phyloP scores from a whole-genome alignment of 1,140 invertebrate genomes.

The Lasioglossum albipes region DNA sequence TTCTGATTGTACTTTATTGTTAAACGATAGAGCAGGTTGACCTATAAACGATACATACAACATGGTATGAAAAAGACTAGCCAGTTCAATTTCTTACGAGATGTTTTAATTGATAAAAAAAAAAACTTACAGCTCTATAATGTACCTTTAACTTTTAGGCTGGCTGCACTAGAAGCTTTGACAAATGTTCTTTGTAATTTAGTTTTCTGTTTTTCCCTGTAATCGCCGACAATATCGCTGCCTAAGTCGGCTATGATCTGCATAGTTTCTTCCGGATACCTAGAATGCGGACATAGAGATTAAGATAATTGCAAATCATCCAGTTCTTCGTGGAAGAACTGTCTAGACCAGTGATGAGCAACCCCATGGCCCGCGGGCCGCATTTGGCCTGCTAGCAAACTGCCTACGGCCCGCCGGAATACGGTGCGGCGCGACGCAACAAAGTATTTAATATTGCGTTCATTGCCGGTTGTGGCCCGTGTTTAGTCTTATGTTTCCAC shows the following conservation, averaged over 20 bases:
- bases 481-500: no score
- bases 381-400: no score
- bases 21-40: slow-evolving; percentile 4
- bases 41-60: slow-evolving; percentile 20
- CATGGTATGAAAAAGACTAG: not conserved
- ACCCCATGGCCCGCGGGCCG: no score
- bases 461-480: no score
- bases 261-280: slow-evolving; percentile 91
- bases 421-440: no score
- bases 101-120: slow-evolving; percentile 3
- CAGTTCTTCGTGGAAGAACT: no score
- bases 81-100: not conserved
- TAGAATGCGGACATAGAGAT: slow-evolving; percentile 63
- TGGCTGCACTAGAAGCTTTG: slow-evolving; percentile 88
- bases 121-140: slow-evolving; percentile 77
- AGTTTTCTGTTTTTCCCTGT: slow-evolving; percentile 84
- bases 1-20: not conserved
- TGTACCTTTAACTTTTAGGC: slow-evolving; percentile 85
- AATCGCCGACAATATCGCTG: slow-evolving; percentile 85
- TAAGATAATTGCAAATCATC: no score
- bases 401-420: no score
- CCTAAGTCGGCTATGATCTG: slow-evolving; percentile 86
- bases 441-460: no score
- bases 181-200: slow-evolving; percentile 89
- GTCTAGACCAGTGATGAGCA: no score